A percentile compares a stretch with the other conserved stretches of the same genome.
Conservation (phyloP, 2,797 vertebrate genomes). For the Diplodus sargus region DNA sequence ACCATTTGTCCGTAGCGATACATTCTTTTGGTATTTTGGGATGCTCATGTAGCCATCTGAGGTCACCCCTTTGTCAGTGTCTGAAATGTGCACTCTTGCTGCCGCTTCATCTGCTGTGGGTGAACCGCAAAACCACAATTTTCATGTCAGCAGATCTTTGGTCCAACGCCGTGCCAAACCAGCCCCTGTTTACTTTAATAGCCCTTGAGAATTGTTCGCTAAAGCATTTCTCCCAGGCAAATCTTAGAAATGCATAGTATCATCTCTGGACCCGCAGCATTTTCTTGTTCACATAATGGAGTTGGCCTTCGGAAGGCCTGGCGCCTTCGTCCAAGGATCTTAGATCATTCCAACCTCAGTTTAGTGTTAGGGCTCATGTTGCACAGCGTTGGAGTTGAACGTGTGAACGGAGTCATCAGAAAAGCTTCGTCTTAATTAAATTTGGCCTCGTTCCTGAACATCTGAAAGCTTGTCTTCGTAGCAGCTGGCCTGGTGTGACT, state of each 20-base stretch:
- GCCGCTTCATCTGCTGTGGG: constrained; percentile 54
- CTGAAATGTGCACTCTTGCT: constrained; percentile 50
- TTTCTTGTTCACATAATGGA: constrained; percentile 26
- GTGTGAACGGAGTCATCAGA: constrained; percentile 52
- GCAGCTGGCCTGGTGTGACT: constrained; percentile 46
- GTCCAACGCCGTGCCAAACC: constrained; percentile 65
- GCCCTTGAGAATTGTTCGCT: constrained; percentile 54
- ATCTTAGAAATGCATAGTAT: constrained; percentile 55
- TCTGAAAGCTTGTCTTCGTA: constrained; percentile 20
- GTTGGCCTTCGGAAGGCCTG: constrained; percentile 63
- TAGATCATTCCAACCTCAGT: constrained; percentile 68
- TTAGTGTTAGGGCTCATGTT: constrained; percentile 74
- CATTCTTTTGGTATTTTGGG: constrained; percentile 28
- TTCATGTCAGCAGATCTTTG: constrained; percentile 71
- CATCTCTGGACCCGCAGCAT: constrained; percentile 36
- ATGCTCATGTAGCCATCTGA: constrained; percentile 32
- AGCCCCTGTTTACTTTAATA: constrained; percentile 75
- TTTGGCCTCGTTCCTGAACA: constrained; percentile 19
- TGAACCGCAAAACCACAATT: constrained; percentile 62
- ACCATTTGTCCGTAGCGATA: background rate
- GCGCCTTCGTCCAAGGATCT: constrained; percentile 58
- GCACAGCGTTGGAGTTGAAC: constrained; percentile 71
- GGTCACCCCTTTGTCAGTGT: constrained; percentile 44
- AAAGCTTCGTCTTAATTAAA: constrained; percentile 45
- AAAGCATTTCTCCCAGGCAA: constrained; percentile 31